Evolutionary conservation across 2,888 invertebrate species (phyloP), one percentile per base, ranked within the genome.

Genomic region (Auanema sp.): DNA sequence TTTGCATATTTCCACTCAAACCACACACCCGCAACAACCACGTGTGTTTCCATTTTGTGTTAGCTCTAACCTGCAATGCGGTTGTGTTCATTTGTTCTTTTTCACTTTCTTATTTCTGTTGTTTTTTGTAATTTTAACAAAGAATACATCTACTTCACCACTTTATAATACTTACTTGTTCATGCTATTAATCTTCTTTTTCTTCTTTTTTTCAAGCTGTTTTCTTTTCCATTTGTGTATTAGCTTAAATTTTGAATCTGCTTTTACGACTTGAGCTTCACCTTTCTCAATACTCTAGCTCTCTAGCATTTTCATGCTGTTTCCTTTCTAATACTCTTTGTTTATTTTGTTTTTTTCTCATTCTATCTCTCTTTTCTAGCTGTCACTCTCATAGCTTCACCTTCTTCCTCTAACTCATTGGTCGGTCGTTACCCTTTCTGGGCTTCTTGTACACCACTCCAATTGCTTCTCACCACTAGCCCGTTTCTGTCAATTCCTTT

Each of bases 261-360:
- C 44, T 24, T 57, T 43, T 62, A 50, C 57, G 51, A 43, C 14
- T 62, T 25, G 50, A 23, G 41, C 49, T 43, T 43, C 25, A 40
- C 24, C 52, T 57, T 57, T 41, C 49, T 51, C 52, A 40, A 21
- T 6, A 57, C 62, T 62, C 23, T 62, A 12, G 41, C 42, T 56
- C 51, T 62, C 57, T 62, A 50, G 25, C 41, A 51, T 43, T 62
- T 51, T 62, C 57, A 43, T 5, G 56, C 42, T 56, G 24, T 56
- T 57, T 24, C 51, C 49, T 55, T 51, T 57, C 56, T 42, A 2
- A 57, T 57, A 57, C 23, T 62, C 24, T 50, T 43, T 56, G 43
- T 62, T 52, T 62, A 50, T 50, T 24, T 57, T 43, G 56, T 43
- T 62, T 52, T 51, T 10, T 62, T 25, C 51, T 25, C 43, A 44